phyloP scores from a whole-genome alignment of 2,113 vertebrate species.

The Gymnocephalus cernua region DNA sequence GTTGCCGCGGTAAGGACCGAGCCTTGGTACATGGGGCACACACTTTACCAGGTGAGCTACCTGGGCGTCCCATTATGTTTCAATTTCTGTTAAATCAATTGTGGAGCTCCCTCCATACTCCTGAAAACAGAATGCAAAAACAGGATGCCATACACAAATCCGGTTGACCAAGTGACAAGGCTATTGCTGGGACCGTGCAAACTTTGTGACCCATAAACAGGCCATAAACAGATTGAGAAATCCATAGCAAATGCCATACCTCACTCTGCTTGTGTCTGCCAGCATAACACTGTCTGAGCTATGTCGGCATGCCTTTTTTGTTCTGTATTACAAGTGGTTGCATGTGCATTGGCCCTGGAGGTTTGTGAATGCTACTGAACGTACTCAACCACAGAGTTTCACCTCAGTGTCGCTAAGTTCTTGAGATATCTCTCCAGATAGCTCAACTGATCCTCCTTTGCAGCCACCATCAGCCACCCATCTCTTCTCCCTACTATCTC shows the following conservation, averaged over 20 bases:
- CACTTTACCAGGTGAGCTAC: too few relatives aligned
- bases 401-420: background rate
- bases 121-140: background rate
- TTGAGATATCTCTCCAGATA: slow-evolving; percentile 25
- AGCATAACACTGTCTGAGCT: background rate
- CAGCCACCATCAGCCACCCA: background rate
- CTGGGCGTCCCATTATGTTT: background rate
- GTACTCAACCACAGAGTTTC: background rate
- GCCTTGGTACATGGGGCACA: too few relatives aligned
- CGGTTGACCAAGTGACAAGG: background rate
- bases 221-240: background rate
- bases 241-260: background rate
- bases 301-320: background rate
- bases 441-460: slow-evolving; percentile 9
- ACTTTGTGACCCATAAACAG: background rate
- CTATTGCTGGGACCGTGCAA: background rate
- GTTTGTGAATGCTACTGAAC: slow-evolving; percentile 14
- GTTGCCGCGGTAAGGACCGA: background rate
- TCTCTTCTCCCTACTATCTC: slow-evolving; percentile 5
- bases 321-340: slow-evolving; percentile 5
- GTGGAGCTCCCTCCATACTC: background rate
- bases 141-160: too few relatives aligned
- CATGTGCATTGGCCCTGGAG: slow-evolving; percentile 20
- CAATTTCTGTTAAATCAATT: background rate
- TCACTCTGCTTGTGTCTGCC: background rate